Evolutionary conservation across 2,797 vertebrate species (phyloP).

Genomic region (Oreochromis grahami): DNA sequence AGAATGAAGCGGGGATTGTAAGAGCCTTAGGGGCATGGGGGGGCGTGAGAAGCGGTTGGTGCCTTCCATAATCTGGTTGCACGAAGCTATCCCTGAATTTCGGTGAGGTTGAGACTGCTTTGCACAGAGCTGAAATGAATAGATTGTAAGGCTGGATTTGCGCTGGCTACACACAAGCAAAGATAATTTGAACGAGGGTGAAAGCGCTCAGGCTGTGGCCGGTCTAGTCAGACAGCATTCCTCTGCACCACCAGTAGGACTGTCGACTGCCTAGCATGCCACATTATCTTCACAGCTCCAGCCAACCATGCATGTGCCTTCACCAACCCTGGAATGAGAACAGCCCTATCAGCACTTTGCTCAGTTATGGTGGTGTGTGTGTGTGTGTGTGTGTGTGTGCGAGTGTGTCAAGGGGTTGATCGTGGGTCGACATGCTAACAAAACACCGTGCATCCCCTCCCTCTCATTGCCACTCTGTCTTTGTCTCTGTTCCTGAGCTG

Average conservation of each 20-base stretch:
- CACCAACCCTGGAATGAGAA: slow-evolving; percentile 49
- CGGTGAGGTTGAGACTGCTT: background rate
- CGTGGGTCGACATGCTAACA: slow-evolving; percentile 56
- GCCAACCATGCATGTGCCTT: slow-evolving; percentile 61
- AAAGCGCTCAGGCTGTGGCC: slow-evolving; percentile 5
- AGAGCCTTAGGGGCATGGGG: slow-evolving; percentile 24
- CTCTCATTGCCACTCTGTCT: slow-evolving; percentile 34
- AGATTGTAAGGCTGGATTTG: slow-evolving; percentile 11
- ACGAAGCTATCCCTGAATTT: background rate
- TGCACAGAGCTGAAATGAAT: background rate
- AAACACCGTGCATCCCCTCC: slow-evolving; percentile 50
- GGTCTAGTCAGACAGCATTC: slow-evolving; percentile 58
- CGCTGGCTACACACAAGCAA: background rate
- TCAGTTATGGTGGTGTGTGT: slow-evolving; percentile 13
- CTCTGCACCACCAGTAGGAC: slow-evolving; percentile 57
- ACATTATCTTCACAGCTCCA: slow-evolving; percentile 69
- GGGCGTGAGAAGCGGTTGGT: slow-evolving; percentile 16
- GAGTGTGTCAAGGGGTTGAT: slow-evolving; percentile 12
- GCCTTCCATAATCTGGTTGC: slow-evolving; percentile 23
- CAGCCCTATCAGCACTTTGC: slow-evolving; percentile 70
- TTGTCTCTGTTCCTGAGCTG: slow-evolving; percentile 38
- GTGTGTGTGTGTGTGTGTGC: background rate
- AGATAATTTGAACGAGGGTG: slow-evolving; percentile 5
- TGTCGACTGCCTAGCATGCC: slow-evolving; percentile 51
- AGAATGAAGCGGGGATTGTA: slow-evolving; percentile 39